These are phyloP conservation scores for Jaculus jaculus DNA, from an alignment of 2,113 vertebrate species.

Conservation along the genomic window DNA sequence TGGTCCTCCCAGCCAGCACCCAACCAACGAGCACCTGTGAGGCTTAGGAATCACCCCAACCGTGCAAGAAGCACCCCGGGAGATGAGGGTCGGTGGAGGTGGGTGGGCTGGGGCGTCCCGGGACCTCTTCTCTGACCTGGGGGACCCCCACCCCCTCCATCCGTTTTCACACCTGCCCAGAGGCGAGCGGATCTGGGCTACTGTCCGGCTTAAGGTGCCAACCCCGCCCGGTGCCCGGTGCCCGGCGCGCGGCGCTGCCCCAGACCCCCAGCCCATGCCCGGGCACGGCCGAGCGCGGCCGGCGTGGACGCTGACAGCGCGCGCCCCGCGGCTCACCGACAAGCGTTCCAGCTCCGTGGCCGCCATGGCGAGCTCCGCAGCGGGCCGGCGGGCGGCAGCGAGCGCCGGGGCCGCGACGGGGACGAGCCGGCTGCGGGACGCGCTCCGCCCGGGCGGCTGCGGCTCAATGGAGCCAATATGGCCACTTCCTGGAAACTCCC, in stretches of 20 bases:
- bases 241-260: not conserved
- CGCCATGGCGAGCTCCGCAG: constrained; percentile 88
- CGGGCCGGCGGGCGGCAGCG: constrained; percentile 43
- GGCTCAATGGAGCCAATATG: constrained; percentile 91
- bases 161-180: constrained; percentile 41
- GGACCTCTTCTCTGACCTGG: not conserved
- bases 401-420: constrained; percentile 70
- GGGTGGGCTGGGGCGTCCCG: not conserved
- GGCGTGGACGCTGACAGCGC: constrained; percentile 18
- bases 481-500: constrained; percentile 91
- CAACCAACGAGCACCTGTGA: constrained; percentile 60
- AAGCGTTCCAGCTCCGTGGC: constrained; percentile 93
- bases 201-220: not conserved
- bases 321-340: constrained; percentile 83
- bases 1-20: not conserved
- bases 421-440: constrained; percentile 79
- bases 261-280: not conserved
- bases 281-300: not conserved
- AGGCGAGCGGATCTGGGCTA: not conserved
- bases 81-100: not conserved
- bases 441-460: constrained; percentile 82
- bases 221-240: not conserved
- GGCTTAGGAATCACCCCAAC: not conserved
- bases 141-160: too few species aligned
- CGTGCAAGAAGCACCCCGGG: not conserved